Conservation (phyloP, 2,888 invertebrate genomes). For the Pachymerium ferrugineum region DNA sequence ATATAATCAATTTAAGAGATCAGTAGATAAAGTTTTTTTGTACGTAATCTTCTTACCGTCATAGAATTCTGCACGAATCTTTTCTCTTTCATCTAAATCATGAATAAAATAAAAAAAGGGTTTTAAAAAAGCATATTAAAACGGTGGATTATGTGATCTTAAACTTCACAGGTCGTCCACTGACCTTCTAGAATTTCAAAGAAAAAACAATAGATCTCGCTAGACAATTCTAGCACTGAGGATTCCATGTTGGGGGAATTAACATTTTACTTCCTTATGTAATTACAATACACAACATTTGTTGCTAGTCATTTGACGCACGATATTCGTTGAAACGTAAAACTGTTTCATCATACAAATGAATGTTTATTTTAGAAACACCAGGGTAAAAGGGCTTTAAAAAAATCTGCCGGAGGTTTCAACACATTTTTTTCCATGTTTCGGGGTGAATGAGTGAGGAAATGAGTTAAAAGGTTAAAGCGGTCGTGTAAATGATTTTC, state of each 20-base stretch:
- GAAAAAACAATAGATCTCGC: background rate
- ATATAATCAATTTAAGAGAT: background rate
- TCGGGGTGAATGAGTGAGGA: too few species aligned
- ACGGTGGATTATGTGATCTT: background rate
- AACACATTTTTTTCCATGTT: too few species aligned
- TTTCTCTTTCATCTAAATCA: conserved; percentile 63
- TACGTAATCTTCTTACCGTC: conserved; percentile 33
- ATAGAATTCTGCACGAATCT: conserved; percentile 66
- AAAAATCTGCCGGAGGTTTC: too few species aligned
- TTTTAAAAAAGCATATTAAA: background rate
- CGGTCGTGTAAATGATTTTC: conserved; percentile 33
- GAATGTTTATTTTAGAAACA: too few species aligned
- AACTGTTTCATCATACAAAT: background rate
- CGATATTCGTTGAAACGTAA: background rate
- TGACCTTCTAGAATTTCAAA: background rate
- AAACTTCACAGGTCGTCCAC: background rate
- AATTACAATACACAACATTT: background rate
- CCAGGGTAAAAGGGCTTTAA: too few species aligned
- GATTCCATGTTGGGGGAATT: background rate
- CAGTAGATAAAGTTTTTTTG: too few species aligned
- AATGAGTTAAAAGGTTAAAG: background rate
- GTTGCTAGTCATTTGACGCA: background rate
- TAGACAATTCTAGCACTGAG: background rate
- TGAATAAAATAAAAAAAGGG: background rate
- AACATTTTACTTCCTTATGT: background rate